Evolutionary conservation across 2,113 vertebrate genomes (phyloP), one percentile per base, ranked within the genome.

Genomic region (Copsychus sechellarum): DNA sequence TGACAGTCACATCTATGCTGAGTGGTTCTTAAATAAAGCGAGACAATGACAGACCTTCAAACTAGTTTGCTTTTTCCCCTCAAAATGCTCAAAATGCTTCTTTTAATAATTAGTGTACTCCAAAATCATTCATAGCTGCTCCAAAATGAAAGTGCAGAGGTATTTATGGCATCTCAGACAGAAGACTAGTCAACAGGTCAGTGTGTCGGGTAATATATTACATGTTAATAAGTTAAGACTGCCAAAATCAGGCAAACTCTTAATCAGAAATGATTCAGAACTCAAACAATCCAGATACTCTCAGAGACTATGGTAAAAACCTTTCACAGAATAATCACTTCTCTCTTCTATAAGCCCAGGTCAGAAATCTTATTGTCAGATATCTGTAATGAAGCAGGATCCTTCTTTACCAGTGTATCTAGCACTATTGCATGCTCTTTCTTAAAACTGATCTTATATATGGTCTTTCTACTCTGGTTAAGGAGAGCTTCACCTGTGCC

Each of bases 1-100:
- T 86, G 54, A 23, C 11, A 60, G 72, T 38, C 10, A 16, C 0
- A 0, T 28, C 65, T 81, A 0, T 33, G 14, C 11, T 58, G 40
- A 47, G 10, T 25, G 6, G 26, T 23, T 78, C 76, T 84, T 60
- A 19, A 62, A 80, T 50, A 33, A 81, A 81, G 4, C 16, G 20
- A 71, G 23, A 6, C 11, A 3, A 57, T 42, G 5, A 80, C 20
- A 71, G 45, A 33, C 16, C 18, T 70, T 71, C 72, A 62, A 40
- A 58, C 38, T 1, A 0, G 11, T 29, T 70, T 92, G 15, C 9
- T 7, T 61, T 56, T 13, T 43, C 53, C 8, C 33, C 69, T 60
- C n/a, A n/a, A n/a, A n/a, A 65, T 20, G 36, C 16, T 22, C 21
- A 58, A 42, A 28, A 2, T n/a, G 3, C 6, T 79, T 89, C 12